A percentile compares a stretch with the other conserved stretches of the same genome.
phyloP scores from a whole-genome alignment of 92 coral and sea anemone genomes.

The Phenganax stokvisi region DNA sequence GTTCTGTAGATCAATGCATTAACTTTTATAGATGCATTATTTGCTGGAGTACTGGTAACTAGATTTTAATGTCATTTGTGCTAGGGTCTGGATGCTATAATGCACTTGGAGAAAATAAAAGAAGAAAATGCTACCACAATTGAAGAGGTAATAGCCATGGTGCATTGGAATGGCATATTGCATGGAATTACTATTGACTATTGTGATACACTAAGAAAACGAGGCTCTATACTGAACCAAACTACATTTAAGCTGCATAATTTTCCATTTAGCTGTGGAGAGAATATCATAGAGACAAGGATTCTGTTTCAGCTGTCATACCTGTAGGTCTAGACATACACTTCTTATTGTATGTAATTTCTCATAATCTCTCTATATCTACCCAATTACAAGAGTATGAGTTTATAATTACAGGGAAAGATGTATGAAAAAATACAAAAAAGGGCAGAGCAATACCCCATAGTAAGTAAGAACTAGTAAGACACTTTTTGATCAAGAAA shows the following conservation, averaged over 20 bases:
- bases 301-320: constrained; percentile 80
- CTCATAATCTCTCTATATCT: not conserved
- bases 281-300: constrained; percentile 67
- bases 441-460: constrained; percentile 59
- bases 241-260: not conserved
- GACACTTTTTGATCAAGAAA: not conserved
- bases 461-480: constrained; percentile 48
- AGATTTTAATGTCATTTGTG: not conserved
- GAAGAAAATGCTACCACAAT: constrained; percentile 67
- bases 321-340: constrained; percentile 53
- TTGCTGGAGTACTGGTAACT: not conserved
- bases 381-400: not conserved
- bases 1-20: not conserved
- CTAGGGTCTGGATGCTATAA: constrained; percentile 64
- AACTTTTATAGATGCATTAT: not conserved
- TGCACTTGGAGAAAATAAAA: constrained; percentile 64
- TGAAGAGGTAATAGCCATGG: constrained; percentile 54
- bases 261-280: constrained; percentile 65
- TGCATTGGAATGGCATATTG: not conserved
- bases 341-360: not conserved
- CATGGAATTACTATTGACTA: not conserved
- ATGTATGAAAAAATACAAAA: constrained; percentile 64
- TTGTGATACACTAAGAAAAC: not conserved
- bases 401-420: constrained; percentile 46
- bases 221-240: not conserved